Conservation (phyloP, 2,797 vertebrate genomes). For the Fringilla coelebs region DNA sequence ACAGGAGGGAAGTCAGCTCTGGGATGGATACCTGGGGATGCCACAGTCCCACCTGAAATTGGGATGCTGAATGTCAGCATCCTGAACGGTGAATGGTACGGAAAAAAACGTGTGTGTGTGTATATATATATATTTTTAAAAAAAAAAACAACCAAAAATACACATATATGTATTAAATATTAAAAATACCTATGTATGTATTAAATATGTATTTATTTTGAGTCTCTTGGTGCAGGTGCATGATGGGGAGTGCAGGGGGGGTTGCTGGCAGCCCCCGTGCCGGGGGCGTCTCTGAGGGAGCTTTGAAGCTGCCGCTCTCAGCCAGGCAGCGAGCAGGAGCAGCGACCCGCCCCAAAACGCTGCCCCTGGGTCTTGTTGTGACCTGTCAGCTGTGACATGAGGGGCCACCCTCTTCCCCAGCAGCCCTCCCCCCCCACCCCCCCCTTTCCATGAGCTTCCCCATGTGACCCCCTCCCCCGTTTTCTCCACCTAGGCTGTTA, state of each 20-base stretch:
- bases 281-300: accelerated
- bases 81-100: accelerated
- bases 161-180: too few species aligned
- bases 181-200: neutral
- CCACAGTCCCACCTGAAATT: neutral
- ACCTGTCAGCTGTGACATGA: accelerated
- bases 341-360: accelerated
- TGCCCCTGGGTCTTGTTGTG: neutral
- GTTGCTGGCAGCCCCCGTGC: neutral
- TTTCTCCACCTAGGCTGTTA: neutral
- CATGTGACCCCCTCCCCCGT: accelerated
- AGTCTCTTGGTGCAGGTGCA: accelerated
- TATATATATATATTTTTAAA: too few species aligned
- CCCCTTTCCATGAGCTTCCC: accelerated
- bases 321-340: neutral
- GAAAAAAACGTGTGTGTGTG: neutral
- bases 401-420: neutral
- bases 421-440: accelerated
- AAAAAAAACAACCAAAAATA: neutral
- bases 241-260: accelerated
- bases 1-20: neutral
- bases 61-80: neutral
- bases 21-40: neutral
- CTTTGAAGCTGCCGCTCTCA: neutral
- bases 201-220: neutral